Evolutionary conservation across 2,113 vertebrate species (phyloP), one percentile per base, ranked within the genome.

Genomic region (Diphyllodes magnificus): DNA sequence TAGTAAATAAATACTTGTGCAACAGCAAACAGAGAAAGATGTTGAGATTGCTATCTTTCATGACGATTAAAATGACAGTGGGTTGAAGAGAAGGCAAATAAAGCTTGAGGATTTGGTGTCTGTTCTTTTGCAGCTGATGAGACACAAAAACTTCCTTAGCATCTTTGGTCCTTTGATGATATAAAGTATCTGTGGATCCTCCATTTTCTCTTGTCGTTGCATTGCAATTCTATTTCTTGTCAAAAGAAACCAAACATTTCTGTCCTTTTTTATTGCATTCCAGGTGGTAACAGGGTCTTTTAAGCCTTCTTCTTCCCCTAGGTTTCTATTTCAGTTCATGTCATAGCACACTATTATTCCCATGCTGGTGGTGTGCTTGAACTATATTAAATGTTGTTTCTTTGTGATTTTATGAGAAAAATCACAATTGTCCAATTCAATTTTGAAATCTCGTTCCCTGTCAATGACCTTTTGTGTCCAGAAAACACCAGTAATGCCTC

Each of bases 31-130:
- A 96, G 69, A 95, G 94, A 89, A 90, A 94, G 97, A 95, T 93
- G 91, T 92, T 95, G 92, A 97, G 94, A 97, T 96, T 96, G 79
- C 96, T 94, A 70, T 97, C 97, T 97, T 97, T 95, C 97, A 89
- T 88, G 78, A 89, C 49, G 91, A 96, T 96, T 96, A 94, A 96
- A 97, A 96, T 92, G 93, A 90, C 54, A 65, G 65, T 75, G 42
- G 69, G 51, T 85, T 88, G 71, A 96, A 95, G 53, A 79, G 91
- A 95, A 80, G 59, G 50, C 88, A 96, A 96, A 96, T 90, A 97
- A 82, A 96, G 72, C 63, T 69, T 64, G 56, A 95, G 75, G 73
- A 92, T 95, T 87, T 90, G 60, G 35, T 82, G 20, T 90, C 63
- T 93, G n/a, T 73, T 94, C 47, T 95, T 90, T 92, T 88, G 59